Evolutionary conservation across 2,888 invertebrate genomes (phyloP), one percentile per base, ranked within the genome.

Genomic region (Neoscelio sp.): DNA sequence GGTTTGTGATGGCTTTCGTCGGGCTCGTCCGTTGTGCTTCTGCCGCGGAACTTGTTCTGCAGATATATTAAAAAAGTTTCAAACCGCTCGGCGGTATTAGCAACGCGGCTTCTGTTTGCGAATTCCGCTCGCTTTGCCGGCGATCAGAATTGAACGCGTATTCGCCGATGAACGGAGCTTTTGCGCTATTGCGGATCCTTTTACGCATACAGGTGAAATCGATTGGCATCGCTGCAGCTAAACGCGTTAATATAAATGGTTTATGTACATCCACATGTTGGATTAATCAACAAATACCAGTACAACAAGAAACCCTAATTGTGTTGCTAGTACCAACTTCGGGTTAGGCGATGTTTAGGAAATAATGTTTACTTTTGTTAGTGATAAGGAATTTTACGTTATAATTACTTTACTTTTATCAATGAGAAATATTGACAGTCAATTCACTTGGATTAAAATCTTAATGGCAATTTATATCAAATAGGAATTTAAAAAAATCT

Each of bases 51-150:
- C 74, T 73, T 64, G 58, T 67, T 62, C 60, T 26, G 35, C 44
- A 42, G 78, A 64, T 52, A 74, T 79, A 79, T 79, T 79, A 74
- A 79, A 79, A 79, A 79, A 79, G 78, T 79, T 79, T 79, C 42
- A 28, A 46, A 70, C 50, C 50, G 70, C 60, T 50, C 60, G 42
- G 20, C 26, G 42, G 52, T 64, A 52, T 64, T 64, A 56, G 50
- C 23, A 38, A 42, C 52, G 17, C 50, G n/a, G n/a, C 33, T 42
- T 33, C 58, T 58, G 38, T 64, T 70, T 71, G 48, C 35, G 71
- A 65, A 71, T 77, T 77, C 71, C 26, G 50, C 26, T 35, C 67
- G 58, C 50, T 70, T 23, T 44, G 5, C 50, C n/a, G 23, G 6
- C 44, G 65, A 58, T 77, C 56, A 65, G 65, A 68, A 70, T 54